Percentiles rank a stretch among this genome's conserved stretches.
Conservation (phyloP, 2,113 vertebrate species). For the Polypterus senegalus region DNA sequence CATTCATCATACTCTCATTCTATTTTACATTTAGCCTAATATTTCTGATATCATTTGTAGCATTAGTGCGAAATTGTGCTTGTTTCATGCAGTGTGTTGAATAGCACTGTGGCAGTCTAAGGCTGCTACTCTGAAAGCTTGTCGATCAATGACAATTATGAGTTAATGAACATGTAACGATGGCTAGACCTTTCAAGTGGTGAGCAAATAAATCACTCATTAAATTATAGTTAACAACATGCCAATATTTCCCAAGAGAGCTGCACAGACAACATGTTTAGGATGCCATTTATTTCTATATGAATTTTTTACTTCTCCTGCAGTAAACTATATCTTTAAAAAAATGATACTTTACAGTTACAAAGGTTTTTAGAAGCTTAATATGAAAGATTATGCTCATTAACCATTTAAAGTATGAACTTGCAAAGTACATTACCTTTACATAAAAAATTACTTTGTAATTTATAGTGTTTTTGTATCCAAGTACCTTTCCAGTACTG, state of each 20-base stretch:
- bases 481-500: too few relatives aligned
- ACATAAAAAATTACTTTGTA: too few relatives aligned
- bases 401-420: too few relatives aligned
- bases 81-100: constrained; percentile 39
- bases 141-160: constrained; percentile 63
- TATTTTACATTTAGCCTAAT: constrained; percentile 40
- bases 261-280: background rate
- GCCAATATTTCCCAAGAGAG: constrained; percentile 6
- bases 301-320: background rate
- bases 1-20: constrained; percentile 55
- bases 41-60: constrained; percentile 55
- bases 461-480: too few relatives aligned
- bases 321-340: too few relatives aligned
- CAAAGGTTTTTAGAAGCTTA: too few relatives aligned
- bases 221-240: constrained; percentile 26
- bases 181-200: constrained; percentile 35
- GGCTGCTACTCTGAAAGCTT: constrained; percentile 35
- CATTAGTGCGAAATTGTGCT: constrained; percentile 46
- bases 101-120: constrained; percentile 36
- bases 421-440: too few relatives aligned
- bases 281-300: background rate
- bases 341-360: too few relatives aligned
- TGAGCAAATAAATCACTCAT: constrained; percentile 43
- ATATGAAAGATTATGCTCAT: too few relatives aligned
- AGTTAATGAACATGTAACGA: constrained; percentile 64